phyloP scores from a whole-genome alignment of 2,797 vertebrate species.

The Megalops cyprinoides region DNA sequence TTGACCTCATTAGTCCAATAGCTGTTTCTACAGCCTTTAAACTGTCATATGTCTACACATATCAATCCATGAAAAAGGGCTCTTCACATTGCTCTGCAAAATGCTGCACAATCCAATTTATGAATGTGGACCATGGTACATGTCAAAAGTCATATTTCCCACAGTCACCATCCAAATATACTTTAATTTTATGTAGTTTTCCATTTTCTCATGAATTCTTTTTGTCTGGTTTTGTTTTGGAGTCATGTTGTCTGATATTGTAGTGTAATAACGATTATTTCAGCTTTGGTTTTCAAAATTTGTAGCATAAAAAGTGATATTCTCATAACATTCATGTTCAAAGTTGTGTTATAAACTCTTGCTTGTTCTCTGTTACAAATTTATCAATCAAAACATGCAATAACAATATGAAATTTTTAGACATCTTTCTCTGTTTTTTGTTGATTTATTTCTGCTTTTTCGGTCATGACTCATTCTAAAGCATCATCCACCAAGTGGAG shows the following conservation, averaged over 20 bases:
- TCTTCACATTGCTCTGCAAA: not conserved
- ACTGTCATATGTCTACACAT: conserved; percentile 16
- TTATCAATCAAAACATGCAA: too few species aligned
- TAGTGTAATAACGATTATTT: not conserved
- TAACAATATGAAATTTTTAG: too few species aligned
- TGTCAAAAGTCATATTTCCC: not conserved
- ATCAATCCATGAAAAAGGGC: conserved; percentile 4
- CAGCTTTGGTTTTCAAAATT: not conserved
- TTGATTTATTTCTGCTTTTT: too few species aligned
- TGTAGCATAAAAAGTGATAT: not conserved
- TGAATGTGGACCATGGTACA: not conserved
- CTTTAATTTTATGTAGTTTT: not conserved
- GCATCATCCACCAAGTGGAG: not conserved
- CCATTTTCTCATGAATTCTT: too few species aligned
- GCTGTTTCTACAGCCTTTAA: not conserved
- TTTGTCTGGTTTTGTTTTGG: too few species aligned
- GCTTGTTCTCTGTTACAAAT: not conserved
- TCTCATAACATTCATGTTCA: not conserved
- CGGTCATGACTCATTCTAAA: too few species aligned
- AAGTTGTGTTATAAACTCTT: not conserved
- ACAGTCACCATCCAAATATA: not conserved
- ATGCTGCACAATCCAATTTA: not conserved
- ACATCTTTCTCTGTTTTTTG: too few species aligned
- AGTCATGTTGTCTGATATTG: too few species aligned
- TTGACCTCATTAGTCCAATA: conserved; percentile 36